A percentile compares a stretch with the other conserved stretches of the same genome.
These are phyloP conservation scores for Phaethornis superciliosus DNA, from an alignment of 2,113 vertebrate species.

Conservation along the genomic window DNA sequence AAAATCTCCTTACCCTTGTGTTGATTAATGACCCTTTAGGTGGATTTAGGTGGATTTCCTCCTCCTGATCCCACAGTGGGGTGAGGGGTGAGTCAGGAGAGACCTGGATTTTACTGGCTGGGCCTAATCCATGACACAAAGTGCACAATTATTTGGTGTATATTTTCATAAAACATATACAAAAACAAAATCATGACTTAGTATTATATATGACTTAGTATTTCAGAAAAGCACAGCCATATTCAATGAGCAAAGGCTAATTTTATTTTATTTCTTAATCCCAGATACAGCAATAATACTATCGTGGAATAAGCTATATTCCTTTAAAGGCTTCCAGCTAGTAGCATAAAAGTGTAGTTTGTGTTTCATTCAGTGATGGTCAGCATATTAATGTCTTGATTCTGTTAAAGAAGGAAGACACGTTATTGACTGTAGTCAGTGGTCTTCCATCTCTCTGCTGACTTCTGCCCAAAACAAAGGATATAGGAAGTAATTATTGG, in stretches of 20 bases:
- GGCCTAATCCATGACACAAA: no score
- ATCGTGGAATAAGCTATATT: background rate
- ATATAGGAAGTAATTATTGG: background rate
- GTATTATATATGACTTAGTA: background rate
- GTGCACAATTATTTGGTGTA: background rate
- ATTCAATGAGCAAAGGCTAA: background rate
- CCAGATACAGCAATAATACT: background rate
- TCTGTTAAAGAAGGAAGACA: background rate
- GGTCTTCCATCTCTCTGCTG: background rate
- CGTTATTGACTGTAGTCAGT: background rate
- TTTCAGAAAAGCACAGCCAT: background rate
- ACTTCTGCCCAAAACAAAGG: background rate
- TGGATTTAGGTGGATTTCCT: no score
- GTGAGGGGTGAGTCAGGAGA: no score
- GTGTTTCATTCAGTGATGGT: background rate
- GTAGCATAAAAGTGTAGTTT: background rate
- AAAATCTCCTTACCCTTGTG: no score
- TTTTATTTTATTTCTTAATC: background rate
- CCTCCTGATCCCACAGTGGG: no score
- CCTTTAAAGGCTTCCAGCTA: background rate
- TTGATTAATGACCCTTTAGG: no score
- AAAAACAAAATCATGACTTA: background rate
- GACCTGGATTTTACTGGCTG: no score
- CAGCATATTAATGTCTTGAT: background rate
- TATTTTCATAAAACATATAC: background rate